These are phyloP conservation scores for Cavia aperea DNA, from an alignment of 2,113 vertebrate genomes.

Conservation along the genomic window DNA sequence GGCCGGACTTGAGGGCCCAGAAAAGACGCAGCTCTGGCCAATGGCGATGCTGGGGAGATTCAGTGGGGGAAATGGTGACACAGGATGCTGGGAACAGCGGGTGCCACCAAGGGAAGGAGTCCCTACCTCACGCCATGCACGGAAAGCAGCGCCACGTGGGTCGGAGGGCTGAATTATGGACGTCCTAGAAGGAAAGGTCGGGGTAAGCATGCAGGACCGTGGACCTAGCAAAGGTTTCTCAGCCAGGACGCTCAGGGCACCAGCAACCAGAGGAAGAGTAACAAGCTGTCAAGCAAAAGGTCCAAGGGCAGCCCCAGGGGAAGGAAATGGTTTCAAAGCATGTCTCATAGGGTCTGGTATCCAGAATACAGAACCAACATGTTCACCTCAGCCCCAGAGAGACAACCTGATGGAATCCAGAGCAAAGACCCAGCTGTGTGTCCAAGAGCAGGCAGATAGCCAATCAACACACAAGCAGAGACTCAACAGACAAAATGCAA, in stretches of 20 bases:
- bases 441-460: background rate
- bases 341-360: background rate
- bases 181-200: background rate
- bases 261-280: background rate
- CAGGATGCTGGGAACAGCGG: accelerated
- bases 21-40: background rate
- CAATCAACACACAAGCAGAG: accelerated
- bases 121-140: background rate
- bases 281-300: background rate
- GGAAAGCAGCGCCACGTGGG: background rate
- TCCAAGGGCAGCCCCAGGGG: background rate
- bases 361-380: accelerated
- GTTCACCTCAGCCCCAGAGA: background rate
- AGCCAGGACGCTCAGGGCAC: background rate
- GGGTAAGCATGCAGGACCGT: background rate
- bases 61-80: background rate
- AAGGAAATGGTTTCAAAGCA: background rate
- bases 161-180: background rate
- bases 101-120: accelerated
- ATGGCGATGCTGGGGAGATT: too few species aligned
- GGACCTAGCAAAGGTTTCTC: background rate
- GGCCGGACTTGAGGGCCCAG: background rate
- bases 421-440: background rate
- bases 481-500: background rate
- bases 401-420: background rate